Evolutionary conservation across 1,140 invertebrate species (phyloP).

Genomic region (Coboldia fuscipes): DNA sequence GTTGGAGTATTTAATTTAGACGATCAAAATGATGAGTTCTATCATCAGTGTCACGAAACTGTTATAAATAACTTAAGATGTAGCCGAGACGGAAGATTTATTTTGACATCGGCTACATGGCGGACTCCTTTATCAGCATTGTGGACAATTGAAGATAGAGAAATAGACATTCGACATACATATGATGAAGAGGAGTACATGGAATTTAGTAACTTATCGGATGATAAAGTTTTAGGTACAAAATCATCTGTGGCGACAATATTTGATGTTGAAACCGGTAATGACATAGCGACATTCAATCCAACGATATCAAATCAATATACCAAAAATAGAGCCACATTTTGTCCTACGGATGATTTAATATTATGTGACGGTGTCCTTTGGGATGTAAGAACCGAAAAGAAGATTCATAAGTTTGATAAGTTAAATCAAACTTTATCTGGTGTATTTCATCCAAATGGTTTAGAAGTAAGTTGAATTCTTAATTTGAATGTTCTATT

Average conservation of each 20-base stretch:
- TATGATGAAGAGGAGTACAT: constrained; percentile 73
- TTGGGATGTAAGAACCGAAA: constrained; percentile 77
- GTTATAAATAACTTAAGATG: constrained; percentile 51
- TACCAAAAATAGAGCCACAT: constrained; percentile 80
- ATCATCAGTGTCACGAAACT: constrained; percentile 61
- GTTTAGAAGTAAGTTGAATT: constrained; percentile 49
- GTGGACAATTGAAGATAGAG: constrained; percentile 51
- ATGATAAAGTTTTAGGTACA: constrained; percentile 71
- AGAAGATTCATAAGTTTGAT: constrained; percentile 91
- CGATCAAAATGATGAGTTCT: constrained; percentile 53
- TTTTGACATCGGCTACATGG: constrained; percentile 73
- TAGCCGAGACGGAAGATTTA: constrained; percentile 44
- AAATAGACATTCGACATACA: constrained; percentile 46
- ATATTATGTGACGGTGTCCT: constrained; percentile 89
- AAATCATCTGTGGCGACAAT: constrained; percentile 50
- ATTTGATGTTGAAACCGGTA: constrained; percentile 73
- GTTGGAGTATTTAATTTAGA: constrained; percentile 69
- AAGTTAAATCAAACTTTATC: constrained; percentile 88
- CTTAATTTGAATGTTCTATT: background rate
- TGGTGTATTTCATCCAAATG: constrained; percentile 94
- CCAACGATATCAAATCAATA: constrained; percentile 79
- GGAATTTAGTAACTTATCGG: constrained; percentile 72
- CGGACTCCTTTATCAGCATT: constrained; percentile 61
- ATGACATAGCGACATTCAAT: constrained; percentile 46
- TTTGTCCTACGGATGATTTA: constrained; percentile 82